Percentiles rank a stretch among this genome's conserved stretches.
These are phyloP conservation scores for Crotalus viridis DNA, from an alignment of 2,113 vertebrate genomes.

Conservation along the genomic window DNA sequence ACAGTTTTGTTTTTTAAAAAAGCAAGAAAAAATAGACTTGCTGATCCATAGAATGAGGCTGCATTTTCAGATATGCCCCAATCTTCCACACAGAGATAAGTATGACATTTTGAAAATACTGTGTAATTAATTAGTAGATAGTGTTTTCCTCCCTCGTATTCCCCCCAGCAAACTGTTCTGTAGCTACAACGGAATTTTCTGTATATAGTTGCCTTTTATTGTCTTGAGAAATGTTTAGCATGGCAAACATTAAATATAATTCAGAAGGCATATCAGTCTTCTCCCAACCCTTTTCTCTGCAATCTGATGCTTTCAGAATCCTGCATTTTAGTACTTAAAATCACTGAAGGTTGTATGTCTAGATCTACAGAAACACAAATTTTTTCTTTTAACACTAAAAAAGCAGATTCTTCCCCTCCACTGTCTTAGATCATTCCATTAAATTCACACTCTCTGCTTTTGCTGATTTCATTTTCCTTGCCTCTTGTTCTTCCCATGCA, in stretches of 20 bases:
- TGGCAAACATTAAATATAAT: background rate
- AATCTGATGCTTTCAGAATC: background rate
- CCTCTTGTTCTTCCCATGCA: background rate
- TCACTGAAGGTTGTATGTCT: background rate
- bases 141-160: background rate
- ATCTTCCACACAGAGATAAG: background rate
- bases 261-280: background rate
- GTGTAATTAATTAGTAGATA: background rate
- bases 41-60: background rate
- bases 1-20: background rate
- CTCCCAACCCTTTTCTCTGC: background rate
- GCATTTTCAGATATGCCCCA: background rate
- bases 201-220: background rate
- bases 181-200: background rate
- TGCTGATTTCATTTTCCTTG: background rate
- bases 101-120: background rate
- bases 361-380: background rate
- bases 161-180: background rate
- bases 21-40: background rate
- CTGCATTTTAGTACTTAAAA: background rate
- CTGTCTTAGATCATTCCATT: background rate
- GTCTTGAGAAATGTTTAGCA: background rate
- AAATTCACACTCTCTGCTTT: background rate
- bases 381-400: accelerated
- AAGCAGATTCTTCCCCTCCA: accelerated